Conservation (phyloP, 2,113 vertebrate genomes). For the Mirza zaza region DNA sequence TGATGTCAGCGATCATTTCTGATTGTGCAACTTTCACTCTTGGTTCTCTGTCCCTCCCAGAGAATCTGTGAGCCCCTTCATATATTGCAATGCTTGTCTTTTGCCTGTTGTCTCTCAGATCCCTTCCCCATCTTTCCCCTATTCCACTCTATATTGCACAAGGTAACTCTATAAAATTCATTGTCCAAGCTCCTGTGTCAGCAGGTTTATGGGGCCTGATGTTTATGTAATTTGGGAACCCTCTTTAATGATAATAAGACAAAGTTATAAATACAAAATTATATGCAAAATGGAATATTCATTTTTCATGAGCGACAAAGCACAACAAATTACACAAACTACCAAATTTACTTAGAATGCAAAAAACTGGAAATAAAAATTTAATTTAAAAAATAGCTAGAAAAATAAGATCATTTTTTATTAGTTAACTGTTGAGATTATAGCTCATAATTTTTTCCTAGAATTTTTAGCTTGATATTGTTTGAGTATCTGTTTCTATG, state of each 20-base stretch:
- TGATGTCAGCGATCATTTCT: neutral
- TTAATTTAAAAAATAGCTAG: neutral
- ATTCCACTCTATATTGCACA: neutral
- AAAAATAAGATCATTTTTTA: neutral
- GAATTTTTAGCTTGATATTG: neutral
- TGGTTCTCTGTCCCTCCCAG: neutral
- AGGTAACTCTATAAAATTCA: neutral
- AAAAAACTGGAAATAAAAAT: neutral
- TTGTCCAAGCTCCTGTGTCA: neutral
- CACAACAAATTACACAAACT: neutral
- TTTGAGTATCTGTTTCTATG: neutral
- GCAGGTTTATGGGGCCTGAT: neutral
- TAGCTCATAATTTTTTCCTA: neutral
- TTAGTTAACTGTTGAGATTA: neutral
- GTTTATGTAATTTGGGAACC: neutral
- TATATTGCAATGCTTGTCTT: neutral
- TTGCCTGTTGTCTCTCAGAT: neutral
- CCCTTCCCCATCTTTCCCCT: neutral
- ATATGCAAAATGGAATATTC: neutral
- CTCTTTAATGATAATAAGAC: neutral
- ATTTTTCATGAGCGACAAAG: conserved; percentile 1
- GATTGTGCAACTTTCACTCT: neutral
- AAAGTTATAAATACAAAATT: neutral
- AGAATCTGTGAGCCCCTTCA: neutral
- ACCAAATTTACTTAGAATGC: neutral